phyloP scores from a whole-genome alignment of 2,888 invertebrate genomes.

The Drosophila tanythrix region DNA sequence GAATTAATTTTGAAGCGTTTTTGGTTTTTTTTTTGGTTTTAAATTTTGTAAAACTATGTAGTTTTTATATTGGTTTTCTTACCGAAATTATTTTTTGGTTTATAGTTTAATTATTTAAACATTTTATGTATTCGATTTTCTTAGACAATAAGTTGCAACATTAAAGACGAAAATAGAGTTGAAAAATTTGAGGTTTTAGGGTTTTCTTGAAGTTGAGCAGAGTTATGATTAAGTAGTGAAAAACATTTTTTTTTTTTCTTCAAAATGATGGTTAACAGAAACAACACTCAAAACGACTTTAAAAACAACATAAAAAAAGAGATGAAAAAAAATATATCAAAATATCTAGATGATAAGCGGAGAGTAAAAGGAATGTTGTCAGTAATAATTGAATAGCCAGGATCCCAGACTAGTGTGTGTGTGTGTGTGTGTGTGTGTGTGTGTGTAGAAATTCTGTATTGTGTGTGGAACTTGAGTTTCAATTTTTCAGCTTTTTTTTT shows the following conservation, averaged over 20 bases:
- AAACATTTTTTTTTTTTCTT: slow-evolving; percentile 16
- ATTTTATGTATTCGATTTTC: slow-evolving; percentile 61
- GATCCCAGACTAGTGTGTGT: background rate
- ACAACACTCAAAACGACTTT: slow-evolving; percentile 45
- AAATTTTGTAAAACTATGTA: slow-evolving; percentile 12
- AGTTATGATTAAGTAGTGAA: slow-evolving; percentile 42
- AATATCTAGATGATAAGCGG: slow-evolving; percentile 3
- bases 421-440: slow-evolving; percentile 3
- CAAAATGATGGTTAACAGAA: slow-evolving; percentile 11
- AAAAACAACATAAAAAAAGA: slow-evolving; percentile 16
- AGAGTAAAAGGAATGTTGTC: background rate
- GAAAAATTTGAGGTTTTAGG: slow-evolving; percentile 65
- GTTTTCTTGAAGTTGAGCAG: slow-evolving; percentile 46
- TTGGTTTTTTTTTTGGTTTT: slow-evolving; percentile 1
- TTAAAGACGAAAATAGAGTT: slow-evolving; percentile 85
- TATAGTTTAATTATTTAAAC: slow-evolving; percentile 35
- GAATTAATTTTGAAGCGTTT: slow-evolving; percentile 69
- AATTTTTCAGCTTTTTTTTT: slow-evolving; percentile 3
- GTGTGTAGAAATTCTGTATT: background rate
- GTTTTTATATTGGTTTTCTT: slow-evolving; percentile 33
- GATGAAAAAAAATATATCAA: background rate
- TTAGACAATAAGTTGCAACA: slow-evolving; percentile 85
- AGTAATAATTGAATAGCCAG: background rate
- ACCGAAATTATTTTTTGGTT: slow-evolving; percentile 29
- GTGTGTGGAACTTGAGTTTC: background rate